Evolutionary conservation across 2,797 vertebrate species (phyloP), one percentile per base, ranked within the genome.

Genomic region (Serranus cabrilla): DNA sequence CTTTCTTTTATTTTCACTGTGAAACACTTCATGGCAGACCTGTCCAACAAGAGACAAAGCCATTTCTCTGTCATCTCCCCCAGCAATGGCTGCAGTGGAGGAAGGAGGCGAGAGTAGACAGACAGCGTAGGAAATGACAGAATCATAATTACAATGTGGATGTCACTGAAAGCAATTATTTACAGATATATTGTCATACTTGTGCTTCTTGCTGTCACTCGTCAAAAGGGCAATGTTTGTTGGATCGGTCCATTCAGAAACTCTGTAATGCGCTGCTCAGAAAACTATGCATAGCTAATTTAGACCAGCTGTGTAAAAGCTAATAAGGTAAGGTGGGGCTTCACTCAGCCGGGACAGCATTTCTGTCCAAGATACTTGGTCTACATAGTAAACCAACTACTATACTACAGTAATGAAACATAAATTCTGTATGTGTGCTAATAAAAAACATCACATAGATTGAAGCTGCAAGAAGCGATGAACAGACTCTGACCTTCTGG

Each of bases 81-180:
- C 25, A 11, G 52, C 79, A 23, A 77, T 43, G 74, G 71, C 76
- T 83, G 68, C 46, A 59, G 59, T 42, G 55, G 49, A 68, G 68
- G 63, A 34, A 78, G 76, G 62, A 58, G 17, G 67, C 46, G 5
- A 47, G 69, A 60, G 45, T 63, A 85, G 74, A 71, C 76, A 76
- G 66, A 82, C 71, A 58, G 78, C 42, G 78, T 34, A 56, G 76
- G 49, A 75, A 80, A 71, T 81, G 54, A 75, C 70, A 74, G 71
- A 68, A 65, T 86, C 74, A 57, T 84, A 75, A 86, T 90, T 86
- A 88, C 82, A 72, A 90, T 90, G 80, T 79, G 73, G 43, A 72
- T 82, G 82, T 75, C 76, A 74, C 69, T 63, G 74, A 80, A 88
- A 83, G 81, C 80, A 85, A 80, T 89, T 90, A 86, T 91, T 89